phyloP scores from a whole-genome alignment of 2,113 vertebrate genomes.

The Dromiciops gliroides region DNA sequence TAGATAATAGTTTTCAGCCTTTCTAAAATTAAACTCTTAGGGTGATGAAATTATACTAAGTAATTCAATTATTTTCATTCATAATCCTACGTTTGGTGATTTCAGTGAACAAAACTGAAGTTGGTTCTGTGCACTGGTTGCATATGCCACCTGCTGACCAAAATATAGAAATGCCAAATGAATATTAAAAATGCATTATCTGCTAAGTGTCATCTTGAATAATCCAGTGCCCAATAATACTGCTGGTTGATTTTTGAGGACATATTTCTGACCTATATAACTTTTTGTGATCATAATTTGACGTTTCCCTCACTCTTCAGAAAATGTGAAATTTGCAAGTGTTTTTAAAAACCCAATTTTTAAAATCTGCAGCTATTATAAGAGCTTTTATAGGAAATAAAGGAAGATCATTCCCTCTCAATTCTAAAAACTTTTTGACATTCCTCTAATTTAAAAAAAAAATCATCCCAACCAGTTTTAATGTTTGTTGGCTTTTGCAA shows the following conservation, averaged over 20 bases:
- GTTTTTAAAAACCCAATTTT: not conserved
- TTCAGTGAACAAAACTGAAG: conserved; percentile 33
- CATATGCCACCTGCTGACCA: conserved; percentile 85
- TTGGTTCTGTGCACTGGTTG: conserved; percentile 71
- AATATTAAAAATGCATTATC: not conserved
- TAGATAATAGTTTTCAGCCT: not conserved
- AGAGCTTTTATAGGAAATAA: not conserved
- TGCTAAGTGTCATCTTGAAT: not conserved
- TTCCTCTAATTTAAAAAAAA: not conserved
- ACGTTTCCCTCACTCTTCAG: not conserved
- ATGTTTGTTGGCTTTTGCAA: not conserved
- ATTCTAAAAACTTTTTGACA: not conserved
- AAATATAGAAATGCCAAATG: conserved; percentile 74
- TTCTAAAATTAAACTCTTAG: not conserved
- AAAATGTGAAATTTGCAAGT: conserved; percentile 37
- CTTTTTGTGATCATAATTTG: not conserved
- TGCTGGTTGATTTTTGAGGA: not conserved
- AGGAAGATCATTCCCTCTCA: not conserved
- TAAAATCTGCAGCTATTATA: not conserved
- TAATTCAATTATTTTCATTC: not conserved
- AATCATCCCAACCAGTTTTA: not conserved
- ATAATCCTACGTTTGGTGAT: not conserved
- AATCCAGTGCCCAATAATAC: rapidly evolving
- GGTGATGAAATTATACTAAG: not conserved
- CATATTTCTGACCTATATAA: not conserved